Percentiles rank a stretch among this genome's conserved stretches.
Conservation (phyloP, 2,113 vertebrate genomes). For the Patagioenas fasciata region DNA sequence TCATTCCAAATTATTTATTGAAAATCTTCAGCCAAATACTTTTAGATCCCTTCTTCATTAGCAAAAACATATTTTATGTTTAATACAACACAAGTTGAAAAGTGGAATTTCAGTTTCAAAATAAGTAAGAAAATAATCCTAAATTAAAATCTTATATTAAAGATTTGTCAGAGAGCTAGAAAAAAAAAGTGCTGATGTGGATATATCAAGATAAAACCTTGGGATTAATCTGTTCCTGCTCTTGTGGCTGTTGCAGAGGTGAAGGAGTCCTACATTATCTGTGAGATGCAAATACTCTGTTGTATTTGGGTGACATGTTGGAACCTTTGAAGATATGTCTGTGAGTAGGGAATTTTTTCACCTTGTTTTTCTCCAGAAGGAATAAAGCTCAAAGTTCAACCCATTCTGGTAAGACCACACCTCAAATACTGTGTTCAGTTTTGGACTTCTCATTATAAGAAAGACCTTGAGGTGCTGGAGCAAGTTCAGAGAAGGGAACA, state of each 20-base stretch:
- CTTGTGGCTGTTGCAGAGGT: background rate
- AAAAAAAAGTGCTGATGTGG: background rate
- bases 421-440: background rate
- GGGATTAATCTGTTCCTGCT: background rate
- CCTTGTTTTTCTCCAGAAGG: background rate
- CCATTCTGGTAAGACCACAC: background rate
- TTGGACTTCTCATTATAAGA: background rate
- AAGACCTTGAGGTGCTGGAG: background rate
- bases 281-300: background rate
- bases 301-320: background rate
- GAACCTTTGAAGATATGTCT: background rate
- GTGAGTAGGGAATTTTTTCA: background rate
- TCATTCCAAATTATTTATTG: background rate
- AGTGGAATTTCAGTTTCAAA: background rate
- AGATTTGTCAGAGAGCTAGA: background rate
- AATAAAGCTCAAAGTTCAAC: background rate
- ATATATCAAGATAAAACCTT: background rate
- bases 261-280: rapidly evolving
- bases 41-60: background rate
- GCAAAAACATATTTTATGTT: background rate
- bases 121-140: background rate
- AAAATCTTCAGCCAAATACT: background rate
- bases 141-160: background rate
- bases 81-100: background rate
- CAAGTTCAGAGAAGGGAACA: rapidly evolving